phyloP scores from a whole-genome alignment of 2,113 vertebrate genomes.

The Pollimyrus isidori region DNA sequence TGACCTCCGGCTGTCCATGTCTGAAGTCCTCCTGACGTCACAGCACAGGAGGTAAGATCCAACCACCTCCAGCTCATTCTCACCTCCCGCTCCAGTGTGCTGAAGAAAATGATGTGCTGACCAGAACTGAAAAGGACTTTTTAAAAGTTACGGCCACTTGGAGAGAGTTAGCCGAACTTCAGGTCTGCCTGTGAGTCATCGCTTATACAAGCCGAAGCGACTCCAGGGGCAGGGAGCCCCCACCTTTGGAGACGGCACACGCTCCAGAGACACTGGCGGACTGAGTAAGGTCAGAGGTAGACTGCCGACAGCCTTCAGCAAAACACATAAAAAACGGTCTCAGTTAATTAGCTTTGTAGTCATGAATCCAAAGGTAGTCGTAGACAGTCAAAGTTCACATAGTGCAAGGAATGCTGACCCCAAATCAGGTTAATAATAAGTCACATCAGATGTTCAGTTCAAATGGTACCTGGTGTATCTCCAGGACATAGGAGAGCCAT shows the following conservation, averaged over 20 bases:
- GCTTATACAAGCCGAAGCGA: neutral
- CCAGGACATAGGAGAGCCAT: neutral
- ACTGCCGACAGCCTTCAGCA: conserved; percentile 53
- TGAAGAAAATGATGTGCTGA: neutral
- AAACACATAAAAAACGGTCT: conserved; percentile 29
- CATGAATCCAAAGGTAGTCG: neutral
- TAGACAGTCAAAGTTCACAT: neutral
- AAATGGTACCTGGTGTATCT: neutral
- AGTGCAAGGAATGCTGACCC: neutral
- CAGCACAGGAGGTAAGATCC: neutral
- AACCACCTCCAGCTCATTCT: neutral
- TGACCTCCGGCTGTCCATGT: neutral
- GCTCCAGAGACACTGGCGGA: conserved; percentile 44
- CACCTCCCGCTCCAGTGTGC: neutral
- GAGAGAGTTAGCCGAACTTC: neutral
- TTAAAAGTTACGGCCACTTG: neutral
- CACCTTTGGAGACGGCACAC: conserved; percentile 45
- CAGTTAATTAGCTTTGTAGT: neutral
- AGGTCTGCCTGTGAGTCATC: neutral
- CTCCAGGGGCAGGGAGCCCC: neutral
- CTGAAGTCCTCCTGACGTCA: neutral
- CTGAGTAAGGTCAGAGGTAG: conserved; percentile 54
- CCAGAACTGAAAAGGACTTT: neutral
- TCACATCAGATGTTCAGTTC: neutral
- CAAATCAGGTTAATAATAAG: neutral